These are phyloP conservation scores for Bombylius discolor DNA, from an alignment of 2,888 invertebrate genomes.

Conservation along the genomic window DNA sequence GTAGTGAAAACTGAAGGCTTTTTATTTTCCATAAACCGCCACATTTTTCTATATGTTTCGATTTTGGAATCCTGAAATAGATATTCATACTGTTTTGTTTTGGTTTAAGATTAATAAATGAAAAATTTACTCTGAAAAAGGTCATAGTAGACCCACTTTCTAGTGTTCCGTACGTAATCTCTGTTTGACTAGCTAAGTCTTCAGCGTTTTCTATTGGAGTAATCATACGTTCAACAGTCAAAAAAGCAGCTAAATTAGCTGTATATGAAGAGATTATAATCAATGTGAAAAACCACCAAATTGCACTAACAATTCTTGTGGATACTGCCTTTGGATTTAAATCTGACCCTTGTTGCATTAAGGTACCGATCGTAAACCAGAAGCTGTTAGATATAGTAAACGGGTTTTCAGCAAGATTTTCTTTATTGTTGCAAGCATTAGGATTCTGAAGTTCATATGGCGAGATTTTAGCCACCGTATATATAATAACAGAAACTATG, in stretches of 20 bases:
- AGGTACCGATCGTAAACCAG: conserved; percentile 93
- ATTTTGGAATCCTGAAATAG: conserved; percentile 67
- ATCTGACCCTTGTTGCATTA: conserved; percentile 87
- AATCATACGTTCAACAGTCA: conserved; percentile 93
- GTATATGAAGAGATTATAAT: conserved; percentile 98
- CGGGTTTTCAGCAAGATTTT: conserved; percentile 84
- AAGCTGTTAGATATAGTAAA: conserved; percentile 82
- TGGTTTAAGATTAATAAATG: too few species aligned
- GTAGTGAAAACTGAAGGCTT: conserved; percentile 73
- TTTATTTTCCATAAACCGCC: conserved; percentile 80
- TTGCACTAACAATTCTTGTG: conserved; percentile 89
- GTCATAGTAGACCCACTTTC: conserved; percentile 94
- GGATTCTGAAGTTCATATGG: conserved; percentile 91
- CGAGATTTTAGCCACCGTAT: conserved; percentile 92
- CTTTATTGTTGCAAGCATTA: conserved; percentile 66
- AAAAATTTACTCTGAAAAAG: conserved; percentile 70
- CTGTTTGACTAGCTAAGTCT: conserved; percentile 86
- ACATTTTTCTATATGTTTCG: conserved; percentile 86
- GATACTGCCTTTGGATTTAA: conserved; percentile 88
- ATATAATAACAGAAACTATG: conserved; percentile 83
- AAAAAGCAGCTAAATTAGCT: conserved; percentile 85
- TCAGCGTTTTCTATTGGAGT: conserved; percentile 92
- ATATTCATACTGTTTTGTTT: too few species aligned
- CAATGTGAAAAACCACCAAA: conserved; percentile 99
- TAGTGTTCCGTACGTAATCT: conserved; percentile 87